Evolutionary conservation across 2,888 invertebrate genomes (phyloP), one percentile per base, ranked within the genome.

Genomic region (Ephialtes manifestator): DNA sequence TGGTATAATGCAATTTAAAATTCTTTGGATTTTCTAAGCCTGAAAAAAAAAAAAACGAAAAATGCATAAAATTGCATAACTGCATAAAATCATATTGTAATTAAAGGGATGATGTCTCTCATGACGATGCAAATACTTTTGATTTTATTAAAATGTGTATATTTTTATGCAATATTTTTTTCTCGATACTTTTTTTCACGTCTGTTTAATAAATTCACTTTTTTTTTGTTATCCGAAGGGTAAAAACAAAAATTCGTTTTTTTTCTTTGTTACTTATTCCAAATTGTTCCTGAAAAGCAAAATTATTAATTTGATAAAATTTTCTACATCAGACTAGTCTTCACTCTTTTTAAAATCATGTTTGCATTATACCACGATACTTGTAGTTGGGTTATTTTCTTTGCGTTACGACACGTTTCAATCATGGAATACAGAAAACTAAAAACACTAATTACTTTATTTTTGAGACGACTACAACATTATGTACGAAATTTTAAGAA

Each of bases 361-460:
- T 63, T 35, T n/a, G 43, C 65, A 39, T 65, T 39, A 11, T 65
- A 18, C 39, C 18, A 65, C 35, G 20, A 60, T 31, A 35, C 35
- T 43, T 20, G 43, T 65, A 20, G 39, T 10, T 28, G 28, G 28
- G 4, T 39, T 63, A 65, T 39, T 65, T 20, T 65, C 11, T 65
- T 65, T 18, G 63, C 39, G 2, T 65, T 43, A n/a, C 35, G 63
- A 65, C 65, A 11, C 8, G 65, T 39, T 65, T 18, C 39, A 39
- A 65, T 43, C 10, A 11, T 20, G 65, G 39, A 20, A 18, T 18
- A 10, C 4, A 20, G 4, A 28, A 46, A 28, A 31, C 10, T 58
- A 58, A 28, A 58, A 60, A 60, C 74, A 58, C 60, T 74, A 48
- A 46, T n/a, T 60, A 60, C 60, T 46, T 74, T 60, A 74, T 46